Percentiles rank a stretch among this genome's conserved stretches.
Evolutionary conservation across 2,888 invertebrate species (phyloP).

Genomic region (Petrophora chlorosata): DNA sequence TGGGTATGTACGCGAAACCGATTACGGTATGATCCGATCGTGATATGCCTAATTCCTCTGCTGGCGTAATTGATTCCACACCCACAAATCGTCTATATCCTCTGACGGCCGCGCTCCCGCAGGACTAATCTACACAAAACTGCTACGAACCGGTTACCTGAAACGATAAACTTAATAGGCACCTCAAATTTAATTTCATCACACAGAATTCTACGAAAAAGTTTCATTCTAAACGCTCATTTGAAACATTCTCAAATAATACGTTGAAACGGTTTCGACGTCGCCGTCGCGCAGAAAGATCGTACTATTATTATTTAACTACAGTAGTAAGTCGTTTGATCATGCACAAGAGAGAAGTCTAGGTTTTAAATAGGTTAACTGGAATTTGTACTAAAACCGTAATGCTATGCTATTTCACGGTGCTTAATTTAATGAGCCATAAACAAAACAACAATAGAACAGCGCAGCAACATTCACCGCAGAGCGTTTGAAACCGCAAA

Average conservation of each 20-base stretch:
- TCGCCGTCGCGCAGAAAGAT: too few species aligned
- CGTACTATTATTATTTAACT: too few species aligned
- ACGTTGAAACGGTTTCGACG: too few species aligned
- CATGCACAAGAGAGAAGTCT: conserved; percentile 9
- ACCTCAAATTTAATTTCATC: conserved; percentile 33
- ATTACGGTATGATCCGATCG: conserved; percentile 34
- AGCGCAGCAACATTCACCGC: conserved; percentile 38
- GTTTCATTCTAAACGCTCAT: conserved; percentile 9
- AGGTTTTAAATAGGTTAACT: conserved; percentile 11
- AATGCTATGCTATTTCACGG: conserved; percentile 20
- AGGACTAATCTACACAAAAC: conserved; percentile 42
- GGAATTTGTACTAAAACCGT: conserved; percentile 19
- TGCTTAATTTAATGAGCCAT: conserved; percentile 39
- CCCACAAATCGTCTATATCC: conserved; percentile 47
- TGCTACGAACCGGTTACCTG: conserved; percentile 33
- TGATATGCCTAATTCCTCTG: conserved; percentile 42
- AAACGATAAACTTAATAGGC: conserved; percentile 42
- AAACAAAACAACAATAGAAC: conserved; percentile 44
- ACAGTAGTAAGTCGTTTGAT: too few species aligned
- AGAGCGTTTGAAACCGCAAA: conserved; percentile 40
- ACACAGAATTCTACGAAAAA: conserved; percentile 27
- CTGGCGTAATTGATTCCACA: conserved; percentile 47
- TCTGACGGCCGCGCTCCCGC: conserved; percentile 34
- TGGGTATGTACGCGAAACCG: conserved; percentile 17
- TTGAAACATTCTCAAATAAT: conserved; percentile 21